Base-by-base conservation (phyloP, 1,140 invertebrate genomes). In the Radopholus similis region DNA sequence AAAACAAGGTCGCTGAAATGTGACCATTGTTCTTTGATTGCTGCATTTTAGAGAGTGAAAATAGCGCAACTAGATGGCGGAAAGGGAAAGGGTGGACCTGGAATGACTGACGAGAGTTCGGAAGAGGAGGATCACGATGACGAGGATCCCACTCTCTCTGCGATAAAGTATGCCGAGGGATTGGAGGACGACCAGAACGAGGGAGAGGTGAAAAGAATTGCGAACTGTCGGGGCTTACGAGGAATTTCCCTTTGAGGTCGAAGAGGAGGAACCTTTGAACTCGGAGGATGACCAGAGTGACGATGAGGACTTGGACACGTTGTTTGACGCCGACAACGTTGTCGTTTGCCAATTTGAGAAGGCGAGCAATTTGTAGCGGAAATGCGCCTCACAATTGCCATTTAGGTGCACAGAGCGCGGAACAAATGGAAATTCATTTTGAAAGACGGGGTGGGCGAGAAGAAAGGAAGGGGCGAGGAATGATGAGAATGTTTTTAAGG, bases 321-420 rank as follows among this genome's bases (percentile, higher is more conserved):
- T 97, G 80, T 97, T 96, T 86, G 94, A 97, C 78, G 94, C 94
- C 54, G 94, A 97, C 71, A 96, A 97, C 87, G 93, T 98, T 62
- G 92, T 98, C 69, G 95, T 98, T 34, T 98, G 95, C 83, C 95
- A 98, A 83, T 98, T 97, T 87, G 95, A 97, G 85, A 97, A 97
- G 87, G 91, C 97, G 66, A 94, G 92, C 68, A n/a, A n/a, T n/a
- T n/a, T n/a, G n/a, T n/a, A n/a, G n/a, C n/a, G n/a, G n/a, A n/a
- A n/a, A n/a, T 88, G 95, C 83, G 95, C 90, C 2, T 0, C 0
- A 57, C 0, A 49, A 60, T n/a, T 59, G 26, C 26, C 47, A 60
- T 72, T 71, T 66, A 70, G 68, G 68, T 70, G 8, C 68, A 70
- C 23, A 54, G 68, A 21, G 68, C 68, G 4, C 44, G 68, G 23